Base-by-base conservation (phyloP, 2,888 invertebrate species). In the Andrena dorsata region DNA sequence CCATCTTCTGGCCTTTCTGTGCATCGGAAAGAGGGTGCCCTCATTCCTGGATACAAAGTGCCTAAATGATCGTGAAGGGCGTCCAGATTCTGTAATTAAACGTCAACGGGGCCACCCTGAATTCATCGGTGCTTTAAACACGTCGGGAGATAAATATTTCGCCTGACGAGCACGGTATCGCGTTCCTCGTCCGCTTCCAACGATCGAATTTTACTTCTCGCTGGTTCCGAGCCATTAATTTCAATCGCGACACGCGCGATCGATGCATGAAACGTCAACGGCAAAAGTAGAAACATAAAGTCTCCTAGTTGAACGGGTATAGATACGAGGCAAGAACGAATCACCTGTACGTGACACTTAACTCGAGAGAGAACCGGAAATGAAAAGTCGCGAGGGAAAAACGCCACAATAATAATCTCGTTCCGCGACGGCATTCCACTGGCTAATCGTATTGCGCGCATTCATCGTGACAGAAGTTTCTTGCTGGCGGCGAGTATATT, bases 31-130 rank as follows among this genome's bases (percentile, higher is more conserved):
- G 98, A 99, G 0, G 99, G 99, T 0, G 98, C 98, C 89, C 97
- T 95, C 98, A 98, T 98, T 26, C 98, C 98, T 0, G 98, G 98
- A 94, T 98, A 98, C 83, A 98, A 95, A 4, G 98, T 98, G 76
- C 98, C 98, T 91, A 99, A 95, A 93, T 98, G 98, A 92, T 98
- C 98, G 92, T 99, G 99, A 4, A 99, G 95, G 16, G 99, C 98
- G 93, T 99, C 99, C 91, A 99, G 95, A 94, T 99, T 99, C 97
- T 99, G 94, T 0, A 94, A 93, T 76, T 72, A 63, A 79, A 72
- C 56, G 63, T 58, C 60, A 58, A 56, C 35, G 3, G 8, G 3
- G 28, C 65, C 20, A 16, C 16, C 26, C 23, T 65, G 30, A 79
- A 26, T 32, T 26, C 47, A 13, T 3, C 32, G 7, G 16, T 28